These are phyloP conservation scores for Erythrolamprus reginae DNA, from an alignment of 2,113 vertebrate species.

Conservation along the genomic window DNA sequence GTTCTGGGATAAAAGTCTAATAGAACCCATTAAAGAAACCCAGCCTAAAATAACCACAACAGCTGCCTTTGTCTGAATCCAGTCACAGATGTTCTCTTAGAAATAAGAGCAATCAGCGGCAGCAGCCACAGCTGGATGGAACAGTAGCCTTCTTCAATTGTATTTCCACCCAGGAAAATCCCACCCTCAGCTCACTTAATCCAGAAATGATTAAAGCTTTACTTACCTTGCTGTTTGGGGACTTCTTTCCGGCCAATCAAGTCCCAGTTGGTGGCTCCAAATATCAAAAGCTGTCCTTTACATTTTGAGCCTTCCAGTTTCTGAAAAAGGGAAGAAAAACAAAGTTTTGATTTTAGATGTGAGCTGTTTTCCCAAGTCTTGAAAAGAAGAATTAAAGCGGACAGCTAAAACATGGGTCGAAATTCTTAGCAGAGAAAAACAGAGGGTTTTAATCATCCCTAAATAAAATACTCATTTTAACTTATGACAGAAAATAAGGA, in stretches of 20 bases:
- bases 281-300: constrained; percentile 89
- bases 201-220: background rate
- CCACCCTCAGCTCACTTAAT: no score
- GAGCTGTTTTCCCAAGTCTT: background rate
- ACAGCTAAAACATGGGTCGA: background rate
- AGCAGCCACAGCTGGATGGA: no score
- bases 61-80: background rate
- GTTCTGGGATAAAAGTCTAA: background rate
- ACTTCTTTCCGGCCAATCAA: constrained; percentile 96
- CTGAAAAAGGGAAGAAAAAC: constrained; percentile 55
- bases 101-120: background rate
- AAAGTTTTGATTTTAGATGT: no score
- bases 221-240: constrained; percentile 90
- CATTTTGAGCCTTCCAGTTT: constrained; percentile 89
- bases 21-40: background rate
- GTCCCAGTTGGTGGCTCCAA: constrained; percentile 97
- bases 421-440: background rate
- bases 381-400: background rate
- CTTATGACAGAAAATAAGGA: background rate
- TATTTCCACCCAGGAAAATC: background rate
- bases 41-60: background rate
- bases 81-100: background rate
- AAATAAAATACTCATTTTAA: background rate
- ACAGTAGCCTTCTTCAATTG: background rate
- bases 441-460: background rate